Evolutionary conservation across 2,888 invertebrate species (phyloP), one percentile per base, ranked within the genome.

Genomic region (Cheilosia impressa): DNA sequence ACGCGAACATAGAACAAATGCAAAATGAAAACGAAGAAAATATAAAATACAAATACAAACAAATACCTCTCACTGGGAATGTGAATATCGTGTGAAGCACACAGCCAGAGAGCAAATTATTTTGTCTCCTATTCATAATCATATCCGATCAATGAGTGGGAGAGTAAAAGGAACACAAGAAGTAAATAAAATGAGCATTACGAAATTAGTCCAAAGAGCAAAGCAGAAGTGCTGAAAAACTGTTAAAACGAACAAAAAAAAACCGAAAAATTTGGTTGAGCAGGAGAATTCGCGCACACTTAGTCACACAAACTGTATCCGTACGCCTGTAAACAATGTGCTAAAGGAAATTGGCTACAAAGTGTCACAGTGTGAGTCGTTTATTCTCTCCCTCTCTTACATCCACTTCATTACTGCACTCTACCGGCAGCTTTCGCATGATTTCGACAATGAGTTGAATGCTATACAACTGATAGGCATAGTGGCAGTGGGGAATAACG

Each of bases 161-260:
- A 50, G 52, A 68, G 81, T 68, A 15, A 13, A 52, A 24, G 13
- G 52, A 52, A 15, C 2, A 52, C 22, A 24, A 22, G 55, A 65
- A 72, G 85, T 85, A 77, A 81, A 85, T 85, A 85, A 85, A 81
- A 77, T 75, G 80, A 84, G 55, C 81, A 85, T 81, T 85, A 81
- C 81, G 85, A 81, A 85, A 85, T 81, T 81, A 77, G 81, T 85
- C 66, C 81, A 85, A 85, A 85, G 81, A 81, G 81, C 68, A 77
- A 68, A 81, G 76, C 75, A 66, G 66, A 85, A 80, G 71, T 72
- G 81, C 71, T 80, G 65, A 76, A 81, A 76, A 85, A 65, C 58
- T 60, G 60, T 72, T 52, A 80, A 81, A 76, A 50, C 69, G 19
- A 57, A 27, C 17, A 31, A n/a, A 55, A 10, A 58, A 60, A 22